Conservation (phyloP, 2,797 vertebrate genomes). For the Parauchenoglanis punctatus region DNA sequence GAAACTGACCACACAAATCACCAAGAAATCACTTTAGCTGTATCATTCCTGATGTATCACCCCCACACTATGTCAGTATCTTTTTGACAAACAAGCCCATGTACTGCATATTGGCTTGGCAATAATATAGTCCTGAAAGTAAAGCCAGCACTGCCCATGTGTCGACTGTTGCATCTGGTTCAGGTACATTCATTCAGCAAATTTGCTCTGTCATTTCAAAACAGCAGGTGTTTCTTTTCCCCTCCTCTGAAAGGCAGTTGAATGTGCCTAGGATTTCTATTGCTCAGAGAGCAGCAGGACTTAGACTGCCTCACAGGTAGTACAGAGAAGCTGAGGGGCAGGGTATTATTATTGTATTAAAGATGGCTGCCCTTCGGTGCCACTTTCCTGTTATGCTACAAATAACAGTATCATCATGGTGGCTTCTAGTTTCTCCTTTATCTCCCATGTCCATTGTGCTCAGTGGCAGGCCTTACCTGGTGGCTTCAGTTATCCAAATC, state of each 20-base stretch:
- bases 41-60: conserved; percentile 6
- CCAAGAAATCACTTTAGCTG: conserved; percentile 6
- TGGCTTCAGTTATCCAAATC: conserved; percentile 43
- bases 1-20: conserved; percentile 2
- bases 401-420: conserved; percentile 23
- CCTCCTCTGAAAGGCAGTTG: conserved; percentile 25
- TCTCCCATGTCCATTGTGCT: conserved; percentile 33
- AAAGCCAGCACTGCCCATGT: background rate
- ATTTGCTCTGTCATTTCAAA: conserved; percentile 15
- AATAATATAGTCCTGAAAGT: background rate
- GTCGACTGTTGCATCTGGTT: background rate
- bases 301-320: background rate
- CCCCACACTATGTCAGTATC: background rate
- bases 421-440: conserved; percentile 29
- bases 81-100: background rate
- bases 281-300: conserved; percentile 15
- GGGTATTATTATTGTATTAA: conserved; percentile 49
- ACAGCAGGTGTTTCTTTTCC: conserved; percentile 30
- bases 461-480: conserved; percentile 30
- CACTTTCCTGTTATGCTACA: conserved; percentile 21
- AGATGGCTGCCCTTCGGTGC: conserved; percentile 26
- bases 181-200: conserved; percentile 16
- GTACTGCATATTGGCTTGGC: background rate
- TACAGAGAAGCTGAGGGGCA: background rate
- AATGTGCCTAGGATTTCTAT: conserved; percentile 19